These are phyloP conservation scores for Cheiracanthium punctorium DNA, from an alignment of 2,888 invertebrate species.

Conservation along the genomic window DNA sequence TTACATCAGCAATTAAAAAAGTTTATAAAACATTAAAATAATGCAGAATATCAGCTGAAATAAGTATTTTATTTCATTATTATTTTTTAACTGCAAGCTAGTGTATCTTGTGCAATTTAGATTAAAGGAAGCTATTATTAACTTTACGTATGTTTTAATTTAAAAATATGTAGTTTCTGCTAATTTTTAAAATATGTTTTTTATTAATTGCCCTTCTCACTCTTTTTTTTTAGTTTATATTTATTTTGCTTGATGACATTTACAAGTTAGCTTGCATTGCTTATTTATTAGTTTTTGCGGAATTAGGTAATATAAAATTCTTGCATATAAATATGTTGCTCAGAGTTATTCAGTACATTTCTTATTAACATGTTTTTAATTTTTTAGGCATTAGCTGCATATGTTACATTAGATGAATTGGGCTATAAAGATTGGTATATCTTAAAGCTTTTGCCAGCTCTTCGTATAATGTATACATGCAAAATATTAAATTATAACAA, in stretches of 20 bases:
- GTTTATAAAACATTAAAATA: too few species aligned
- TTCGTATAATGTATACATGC: constrained; percentile 33
- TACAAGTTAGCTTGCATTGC: background rate
- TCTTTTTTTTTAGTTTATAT: background rate
- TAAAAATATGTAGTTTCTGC: too few species aligned
- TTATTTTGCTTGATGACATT: background rate
- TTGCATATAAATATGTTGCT: background rate
- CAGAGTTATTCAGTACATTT: background rate
- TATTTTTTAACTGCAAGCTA: too few species aligned
- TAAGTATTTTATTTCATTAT: too few species aligned
- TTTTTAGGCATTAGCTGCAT: constrained; percentile 27
- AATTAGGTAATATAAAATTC: background rate
- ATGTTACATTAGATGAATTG: constrained; percentile 40
- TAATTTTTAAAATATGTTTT: too few species aligned
- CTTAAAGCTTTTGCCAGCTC: constrained; percentile 32
- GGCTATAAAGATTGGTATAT: constrained; percentile 1
- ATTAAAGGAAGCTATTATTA: too few species aligned
- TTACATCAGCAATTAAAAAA: too few species aligned
- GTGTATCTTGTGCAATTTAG: too few species aligned
- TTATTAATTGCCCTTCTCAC: background rate
- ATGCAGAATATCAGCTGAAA: too few species aligned
- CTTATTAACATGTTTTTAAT: background rate
- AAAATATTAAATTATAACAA: constrained; percentile 45
- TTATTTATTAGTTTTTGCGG: background rate
- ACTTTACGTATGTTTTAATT: too few species aligned